Conservation (phyloP, 2,113 vertebrate species). For the Anser brachyrhynchus region DNA sequence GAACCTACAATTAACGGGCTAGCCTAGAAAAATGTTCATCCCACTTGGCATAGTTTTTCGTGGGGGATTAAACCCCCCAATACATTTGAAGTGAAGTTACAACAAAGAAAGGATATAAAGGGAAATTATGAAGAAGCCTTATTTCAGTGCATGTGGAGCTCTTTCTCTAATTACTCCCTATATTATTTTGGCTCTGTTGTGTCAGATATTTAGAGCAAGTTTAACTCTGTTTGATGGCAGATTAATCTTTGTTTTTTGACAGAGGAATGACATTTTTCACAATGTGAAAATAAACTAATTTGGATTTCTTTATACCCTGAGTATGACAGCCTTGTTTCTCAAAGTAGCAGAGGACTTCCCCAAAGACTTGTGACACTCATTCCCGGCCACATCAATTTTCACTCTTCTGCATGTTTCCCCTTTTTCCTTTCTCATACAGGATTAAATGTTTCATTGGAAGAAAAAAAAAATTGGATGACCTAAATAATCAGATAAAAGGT, state of each 20-base stretch:
- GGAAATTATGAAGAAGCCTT: neutral
- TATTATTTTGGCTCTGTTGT: neutral
- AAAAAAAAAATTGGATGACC: conserved; percentile 9
- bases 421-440: conserved; percentile 6
- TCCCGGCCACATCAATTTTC: neutral
- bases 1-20: neutral
- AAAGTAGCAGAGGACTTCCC: neutral
- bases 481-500: conserved; percentile 33
- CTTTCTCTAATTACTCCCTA: neutral
- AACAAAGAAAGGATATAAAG: neutral
- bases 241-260: neutral
- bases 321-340: neutral
- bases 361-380: neutral
- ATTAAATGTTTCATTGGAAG: conserved; percentile 50
- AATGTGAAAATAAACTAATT: neutral
- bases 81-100: neutral
- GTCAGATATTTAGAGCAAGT: neutral
- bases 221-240: neutral
- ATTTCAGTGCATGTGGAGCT: neutral
- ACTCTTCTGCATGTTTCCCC: too few species aligned
- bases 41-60: neutral
- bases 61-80: neutral
- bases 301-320: neutral
- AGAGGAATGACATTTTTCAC: neutral
- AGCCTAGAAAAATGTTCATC: neutral